Percentiles rank a stretch among this genome's conserved stretches.
These are phyloP conservation scores for Rhizomys pruinosus DNA, from an alignment of 2,113 vertebrate species.

Conservation along the genomic window DNA sequence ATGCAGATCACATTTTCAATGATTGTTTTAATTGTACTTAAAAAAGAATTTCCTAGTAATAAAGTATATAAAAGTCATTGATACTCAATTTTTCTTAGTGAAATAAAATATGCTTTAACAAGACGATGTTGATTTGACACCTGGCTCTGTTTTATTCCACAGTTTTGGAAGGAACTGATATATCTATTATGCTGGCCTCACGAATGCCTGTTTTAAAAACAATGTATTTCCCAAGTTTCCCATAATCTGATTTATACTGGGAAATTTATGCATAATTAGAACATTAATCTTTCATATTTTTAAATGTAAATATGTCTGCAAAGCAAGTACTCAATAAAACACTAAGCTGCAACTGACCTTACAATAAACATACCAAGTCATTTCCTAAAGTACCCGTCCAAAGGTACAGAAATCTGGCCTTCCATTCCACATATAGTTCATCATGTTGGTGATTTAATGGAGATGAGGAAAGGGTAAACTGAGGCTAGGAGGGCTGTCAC, in stretches of 20 bases:
- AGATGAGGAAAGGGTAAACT: conserved; percentile 61
- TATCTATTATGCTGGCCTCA: conserved; percentile 62
- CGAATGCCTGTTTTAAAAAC: conserved; percentile 71
- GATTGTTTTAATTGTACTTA: too few relatives aligned
- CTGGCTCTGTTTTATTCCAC: neutral
- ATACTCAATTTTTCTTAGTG: conserved; percentile 51
- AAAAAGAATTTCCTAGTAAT: conserved; percentile 73
- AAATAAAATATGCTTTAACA: conserved; percentile 73
- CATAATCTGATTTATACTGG: conserved; percentile 72
- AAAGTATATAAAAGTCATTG: conserved; percentile 62
- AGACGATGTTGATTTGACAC: conserved; percentile 56
- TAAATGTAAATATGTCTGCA: conserved; percentile 61
- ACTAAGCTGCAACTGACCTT: conserved; percentile 72
- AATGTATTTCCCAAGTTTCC: conserved; percentile 62
- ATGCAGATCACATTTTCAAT: too few relatives aligned
- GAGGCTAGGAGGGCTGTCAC: conserved; percentile 61
- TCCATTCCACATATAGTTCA: conserved; percentile 60
- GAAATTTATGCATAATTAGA: conserved; percentile 68
- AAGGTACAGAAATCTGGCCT: conserved; percentile 53
- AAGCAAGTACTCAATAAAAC: conserved; percentile 78
- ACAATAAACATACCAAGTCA: conserved; percentile 31
- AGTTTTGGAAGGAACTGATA: conserved; percentile 71
- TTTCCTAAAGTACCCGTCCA: conserved; percentile 59
- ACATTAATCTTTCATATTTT: conserved; percentile 70
- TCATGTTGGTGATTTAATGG: conserved; percentile 59